These are phyloP conservation scores for Aleiodes alternator DNA, from an alignment of 2,888 invertebrate genomes.

Conservation along the genomic window DNA sequence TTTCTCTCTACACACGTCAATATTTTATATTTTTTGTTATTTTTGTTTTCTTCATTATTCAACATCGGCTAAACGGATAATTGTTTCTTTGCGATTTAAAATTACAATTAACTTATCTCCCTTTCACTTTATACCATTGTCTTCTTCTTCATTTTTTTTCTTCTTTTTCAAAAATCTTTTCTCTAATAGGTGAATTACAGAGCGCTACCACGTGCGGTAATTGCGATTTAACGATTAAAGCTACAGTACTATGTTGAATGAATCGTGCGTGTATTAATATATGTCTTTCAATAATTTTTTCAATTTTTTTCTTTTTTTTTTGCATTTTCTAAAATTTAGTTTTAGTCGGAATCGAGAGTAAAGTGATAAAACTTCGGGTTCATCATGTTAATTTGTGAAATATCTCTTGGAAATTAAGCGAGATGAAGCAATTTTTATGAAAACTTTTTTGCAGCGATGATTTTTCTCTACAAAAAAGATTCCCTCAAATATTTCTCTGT, in stretches of 20 bases:
- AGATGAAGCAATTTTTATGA: too few species aligned
- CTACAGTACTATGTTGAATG: constrained; percentile 73
- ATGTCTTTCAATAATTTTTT: constrained; percentile 57
- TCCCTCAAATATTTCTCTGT: too few species aligned
- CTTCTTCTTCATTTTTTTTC: constrained; percentile 15
- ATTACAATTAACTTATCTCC: constrained; percentile 25
- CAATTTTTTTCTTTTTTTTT: constrained; percentile 49
- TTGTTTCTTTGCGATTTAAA: constrained; percentile 34
- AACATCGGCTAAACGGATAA: constrained; percentile 26
- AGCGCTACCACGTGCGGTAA: constrained; percentile 73
- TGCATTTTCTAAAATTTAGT: constrained; percentile 42
- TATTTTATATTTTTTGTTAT: neutral
- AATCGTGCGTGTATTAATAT: constrained; percentile 71
- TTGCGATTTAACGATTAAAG: constrained; percentile 73
- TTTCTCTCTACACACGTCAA: constrained; percentile 12
- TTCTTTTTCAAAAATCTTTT: constrained; percentile 1
- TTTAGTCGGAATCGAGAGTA: constrained; percentile 47
- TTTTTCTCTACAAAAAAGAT: too few species aligned
- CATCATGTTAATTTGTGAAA: too few species aligned
- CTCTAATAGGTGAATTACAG: constrained; percentile 67
- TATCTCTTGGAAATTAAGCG: too few species aligned
- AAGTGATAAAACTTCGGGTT: neutral
- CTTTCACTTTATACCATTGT: constrained; percentile 5
- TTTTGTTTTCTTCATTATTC: constrained; percentile 2
- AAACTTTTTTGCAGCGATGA: too few species aligned